Evolutionary conservation across 2,797 vertebrate genomes (phyloP).

Genomic region (Chelon auratus): DNA sequence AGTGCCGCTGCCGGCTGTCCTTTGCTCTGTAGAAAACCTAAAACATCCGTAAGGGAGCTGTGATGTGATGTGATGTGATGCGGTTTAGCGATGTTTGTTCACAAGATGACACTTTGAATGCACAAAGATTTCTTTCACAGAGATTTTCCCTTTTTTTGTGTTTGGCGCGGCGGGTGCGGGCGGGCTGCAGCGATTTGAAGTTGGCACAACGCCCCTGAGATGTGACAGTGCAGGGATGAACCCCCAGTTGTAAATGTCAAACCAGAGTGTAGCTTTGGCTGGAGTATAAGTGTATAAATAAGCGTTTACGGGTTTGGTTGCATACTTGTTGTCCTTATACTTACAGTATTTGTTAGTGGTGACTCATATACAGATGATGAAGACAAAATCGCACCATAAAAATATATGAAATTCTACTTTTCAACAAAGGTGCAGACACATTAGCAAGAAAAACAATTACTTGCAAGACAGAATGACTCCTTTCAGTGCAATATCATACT

Average conservation of each 20-base stretch:
- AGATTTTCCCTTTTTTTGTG: constrained; percentile 20
- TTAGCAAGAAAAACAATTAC: too few relatives aligned
- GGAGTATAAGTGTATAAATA: too few relatives aligned
- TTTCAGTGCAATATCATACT: too few relatives aligned
- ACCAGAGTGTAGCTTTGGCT: neutral
- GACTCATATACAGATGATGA: too few relatives aligned
- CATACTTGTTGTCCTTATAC: neutral
- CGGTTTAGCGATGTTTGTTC: neutral
- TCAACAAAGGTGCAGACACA: neutral
- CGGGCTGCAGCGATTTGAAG: constrained; percentile 24
- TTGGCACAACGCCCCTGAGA: constrained; percentile 35
- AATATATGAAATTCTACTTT: too few relatives aligned
- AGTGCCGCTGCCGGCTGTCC: neutral
- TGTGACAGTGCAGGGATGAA: constrained; percentile 46
- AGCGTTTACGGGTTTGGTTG: neutral
- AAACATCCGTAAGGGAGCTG: neutral
- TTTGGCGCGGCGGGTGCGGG: neutral
- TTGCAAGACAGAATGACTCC: neutral
- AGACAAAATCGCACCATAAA: too few relatives aligned
- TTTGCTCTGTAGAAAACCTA: constrained; percentile 1
- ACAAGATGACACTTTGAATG: neutral
- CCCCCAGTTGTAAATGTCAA: neutral
- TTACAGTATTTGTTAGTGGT: neutral
- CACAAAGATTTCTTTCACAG: constrained; percentile 40
- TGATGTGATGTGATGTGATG: neutral